A percentile compares a stretch with the other conserved stretches of the same genome.
Conservation (phyloP, 2,797 vertebrate species). For the Danio tinwini region DNA sequence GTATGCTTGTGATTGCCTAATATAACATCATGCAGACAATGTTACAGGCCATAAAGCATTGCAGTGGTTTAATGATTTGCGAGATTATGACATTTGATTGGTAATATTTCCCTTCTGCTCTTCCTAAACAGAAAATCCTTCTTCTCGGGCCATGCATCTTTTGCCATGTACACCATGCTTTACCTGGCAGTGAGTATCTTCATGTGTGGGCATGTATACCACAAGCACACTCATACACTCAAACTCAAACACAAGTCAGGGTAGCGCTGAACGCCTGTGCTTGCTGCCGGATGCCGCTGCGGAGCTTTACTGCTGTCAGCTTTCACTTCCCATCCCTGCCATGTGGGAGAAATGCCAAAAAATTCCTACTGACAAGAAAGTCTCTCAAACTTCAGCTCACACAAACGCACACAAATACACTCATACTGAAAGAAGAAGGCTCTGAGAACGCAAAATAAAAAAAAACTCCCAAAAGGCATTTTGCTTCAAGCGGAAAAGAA, state of each 20-base stretch:
- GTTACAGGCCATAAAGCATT: constrained; percentile 47
- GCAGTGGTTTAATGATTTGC: constrained; percentile 33
- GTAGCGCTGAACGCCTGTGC: constrained; percentile 27
- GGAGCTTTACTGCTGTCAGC: constrained; percentile 52
- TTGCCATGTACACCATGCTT: constrained; percentile 84
- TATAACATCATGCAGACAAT: constrained; percentile 21
- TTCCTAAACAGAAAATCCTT: constrained; percentile 83
- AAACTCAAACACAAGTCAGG: constrained; percentile 15
- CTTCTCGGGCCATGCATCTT: constrained; percentile 84
- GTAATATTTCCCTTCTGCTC: constrained; percentile 29
- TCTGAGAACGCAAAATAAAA: constrained; percentile 64
- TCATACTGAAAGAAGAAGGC: constrained; percentile 60
- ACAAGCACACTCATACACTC: constrained; percentile 33
- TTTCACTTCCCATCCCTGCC: constrained; percentile 39
- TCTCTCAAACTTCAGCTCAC: constrained; percentile 51
- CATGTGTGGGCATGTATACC: constrained; percentile 21
- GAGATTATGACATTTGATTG: constrained; percentile 17
- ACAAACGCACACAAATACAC: constrained; percentile 63
- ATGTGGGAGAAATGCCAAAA: constrained; percentile 45
- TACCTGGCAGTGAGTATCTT: constrained; percentile 81
- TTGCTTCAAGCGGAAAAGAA: constrained; percentile 69
- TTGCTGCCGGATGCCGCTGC: constrained; percentile 31
- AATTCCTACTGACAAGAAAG: constrained; percentile 48
- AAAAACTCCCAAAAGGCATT: constrained; percentile 69
- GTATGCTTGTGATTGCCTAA: background rate